phyloP scores from a whole-genome alignment of 1,140 invertebrate species.

The Caerostris darwini region DNA sequence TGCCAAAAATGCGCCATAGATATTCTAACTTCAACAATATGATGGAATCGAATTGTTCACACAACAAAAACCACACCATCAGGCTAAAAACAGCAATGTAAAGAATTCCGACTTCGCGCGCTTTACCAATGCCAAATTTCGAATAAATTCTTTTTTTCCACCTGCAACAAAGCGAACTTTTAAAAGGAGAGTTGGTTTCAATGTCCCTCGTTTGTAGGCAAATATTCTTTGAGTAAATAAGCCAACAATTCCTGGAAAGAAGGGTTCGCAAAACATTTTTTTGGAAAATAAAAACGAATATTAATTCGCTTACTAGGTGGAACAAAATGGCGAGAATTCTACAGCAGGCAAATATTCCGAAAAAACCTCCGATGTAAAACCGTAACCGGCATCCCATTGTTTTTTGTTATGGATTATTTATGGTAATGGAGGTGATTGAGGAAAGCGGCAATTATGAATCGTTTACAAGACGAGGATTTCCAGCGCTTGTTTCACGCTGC shows the following conservation, averaged over 20 bases:
- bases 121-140: slow-evolving; percentile 3
- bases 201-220: not conserved
- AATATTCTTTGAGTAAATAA: not conserved
- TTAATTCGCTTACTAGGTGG: not conserved
- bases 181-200: not conserved
- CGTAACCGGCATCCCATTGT: not conserved
- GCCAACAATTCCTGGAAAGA: not conserved
- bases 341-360: not conserved
- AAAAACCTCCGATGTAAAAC: slow-evolving; percentile 1
- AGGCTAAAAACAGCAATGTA: not conserved
- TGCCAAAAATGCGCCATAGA: too few species aligned
- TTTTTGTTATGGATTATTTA: not conserved
- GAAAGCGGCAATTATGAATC: not conserved
- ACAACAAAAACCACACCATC: not conserved
- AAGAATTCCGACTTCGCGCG: not conserved
- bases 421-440: not conserved
- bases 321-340: slow-evolving; percentile 14
- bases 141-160: not conserved
- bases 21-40: not conserved
- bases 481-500: not conserved
- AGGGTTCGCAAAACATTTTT: not conserved
- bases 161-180: not conserved
- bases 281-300: not conserved
- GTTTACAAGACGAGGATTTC: not conserved
- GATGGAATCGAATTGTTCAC: not conserved